Evolutionary conservation across 2,888 invertebrate genomes (phyloP).

Genomic region (Pheosia gnoma): DNA sequence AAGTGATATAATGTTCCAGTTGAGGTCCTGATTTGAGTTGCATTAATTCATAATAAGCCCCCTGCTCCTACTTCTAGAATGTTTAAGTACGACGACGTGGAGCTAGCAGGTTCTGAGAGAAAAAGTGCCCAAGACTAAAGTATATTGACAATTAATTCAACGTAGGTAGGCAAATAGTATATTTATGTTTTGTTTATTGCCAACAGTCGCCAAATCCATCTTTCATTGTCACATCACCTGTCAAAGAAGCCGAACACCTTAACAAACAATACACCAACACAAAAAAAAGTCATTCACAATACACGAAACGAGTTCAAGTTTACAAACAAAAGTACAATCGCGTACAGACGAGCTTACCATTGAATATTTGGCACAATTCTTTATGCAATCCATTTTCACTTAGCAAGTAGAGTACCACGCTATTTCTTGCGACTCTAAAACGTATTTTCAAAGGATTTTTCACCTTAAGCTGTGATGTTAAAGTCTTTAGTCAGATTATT

Average conservation of each 20-base stretch:
- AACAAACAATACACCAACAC: conserved; percentile 29
- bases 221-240: conserved; percentile 16
- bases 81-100: too few relatives aligned
- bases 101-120: too few relatives aligned
- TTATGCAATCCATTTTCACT: conserved; percentile 59
- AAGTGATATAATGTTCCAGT: too few relatives aligned
- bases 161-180: too few relatives aligned
- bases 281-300: conserved; percentile 63
- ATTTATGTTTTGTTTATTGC: too few relatives aligned
- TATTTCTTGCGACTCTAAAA: background rate
- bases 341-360: conserved; percentile 48
- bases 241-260: conserved; percentile 28
- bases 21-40: too few relatives aligned
- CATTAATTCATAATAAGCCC: too few relatives aligned
- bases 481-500: conserved; percentile 6
- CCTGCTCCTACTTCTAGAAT: too few relatives aligned
- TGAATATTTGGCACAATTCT: conserved; percentile 54
- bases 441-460: conserved; percentile 21
- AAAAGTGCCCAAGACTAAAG: too few relatives aligned
- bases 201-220: conserved; percentile 1
- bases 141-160: too few relatives aligned
- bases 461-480: conserved; percentile 29
- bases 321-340: conserved; percentile 64
- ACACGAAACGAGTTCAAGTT: conserved; percentile 73
- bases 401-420: conserved; percentile 16